Evolutionary conservation across 92 coral and sea anemone species (phyloP), one percentile per base, ranked within the genome.

Genomic region (Zoanthus sociatus): DNA sequence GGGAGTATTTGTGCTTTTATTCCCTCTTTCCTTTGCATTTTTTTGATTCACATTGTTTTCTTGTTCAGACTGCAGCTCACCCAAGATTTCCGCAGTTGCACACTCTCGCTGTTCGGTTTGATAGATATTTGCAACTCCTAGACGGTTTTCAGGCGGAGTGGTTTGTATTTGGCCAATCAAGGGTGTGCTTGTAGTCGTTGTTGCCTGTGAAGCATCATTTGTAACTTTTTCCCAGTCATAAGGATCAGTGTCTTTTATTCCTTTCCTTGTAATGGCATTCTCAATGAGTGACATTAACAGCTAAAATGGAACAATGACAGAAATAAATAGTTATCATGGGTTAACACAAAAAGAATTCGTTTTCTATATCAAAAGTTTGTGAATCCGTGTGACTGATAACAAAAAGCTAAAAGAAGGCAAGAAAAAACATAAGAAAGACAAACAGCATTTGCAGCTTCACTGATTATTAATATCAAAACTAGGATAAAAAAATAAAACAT

Each of bases 221-320:
- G 88, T 92, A 46, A 75, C 79, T 73, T 89, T 96, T 86, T 96
- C 98, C 99, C 99, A 96, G 93, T 96, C 99, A 50, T 73, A 96
- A 0, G 94, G 95, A 73, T 96, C 99, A 15, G 91, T 86, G 8
- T 96, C 98, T 50, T 88, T 94, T 54, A 93, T 86, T 53, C 94
- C 93, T 76, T 96, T 95, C 83, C 94, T 88, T 64, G 87, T 91
- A 82, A 95, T 92, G 9, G 94, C 92, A 86, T 93, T 96, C 88
- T 96, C 98, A 21, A 96, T 81, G 21, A 87, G 83, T 17, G 94
- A 93, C 66, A 90, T 84, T 76, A 96, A 75, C 77, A 90, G 78
- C 99, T 96, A 76, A 64, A 86, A 68, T 16, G 9, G 9, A 48
- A 26, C 26, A 56, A 50, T 15, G 37, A 7, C 55, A 17, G 15